Base-by-base conservation (phyloP, 2,797 vertebrate genomes). In the Gallinago stenura region DNA sequence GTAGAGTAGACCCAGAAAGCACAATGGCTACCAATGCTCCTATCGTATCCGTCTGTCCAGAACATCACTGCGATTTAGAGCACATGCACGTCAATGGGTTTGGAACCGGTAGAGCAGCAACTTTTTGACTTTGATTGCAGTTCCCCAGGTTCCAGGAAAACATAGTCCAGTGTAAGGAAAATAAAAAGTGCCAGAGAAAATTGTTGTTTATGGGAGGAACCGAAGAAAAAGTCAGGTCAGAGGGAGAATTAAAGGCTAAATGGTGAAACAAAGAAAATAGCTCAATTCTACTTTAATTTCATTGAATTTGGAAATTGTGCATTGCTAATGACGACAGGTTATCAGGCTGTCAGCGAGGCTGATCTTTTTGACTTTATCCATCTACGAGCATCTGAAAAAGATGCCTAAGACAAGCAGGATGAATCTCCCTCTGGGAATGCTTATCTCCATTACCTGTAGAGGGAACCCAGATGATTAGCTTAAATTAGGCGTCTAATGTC, bases 1-100 rank as follows among this genome's bases (percentile, higher is more conserved):
- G 97, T 96, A 97, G 96, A 96, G 93, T 93, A 97, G 97, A 97
- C 89, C 50, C 66, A 96, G 97, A 97, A 97, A 98, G 97, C 97
- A 98, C 97, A 98, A 97, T 92, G 41, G 16, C 62, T 81, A 58
- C 72, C 56, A 41, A 73, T 69, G 46, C 39, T 81, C 56, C 20
- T 31, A 20, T 69, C 35, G 68, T 95, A 91, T 89, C 96, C 96
- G 22, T 93, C 66, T 95, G 88, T 94, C 93, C 76, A 83, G 82
- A 78, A 88, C 78, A 66, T 95, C 93, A 70, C 62, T 96, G 92
- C 95, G 75, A 64, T 97, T 97, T 95, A 88, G 92, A 97, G 89
- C 92, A 95, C 89, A 87, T 88, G 92, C 94, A 92, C 94, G 70
- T 93, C 93, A 96, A 94, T 87, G 91, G 56, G 83, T 93, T 94